phyloP scores from a whole-genome alignment of 1,140 invertebrate genomes.

The Lepidurus couesii region DNA sequence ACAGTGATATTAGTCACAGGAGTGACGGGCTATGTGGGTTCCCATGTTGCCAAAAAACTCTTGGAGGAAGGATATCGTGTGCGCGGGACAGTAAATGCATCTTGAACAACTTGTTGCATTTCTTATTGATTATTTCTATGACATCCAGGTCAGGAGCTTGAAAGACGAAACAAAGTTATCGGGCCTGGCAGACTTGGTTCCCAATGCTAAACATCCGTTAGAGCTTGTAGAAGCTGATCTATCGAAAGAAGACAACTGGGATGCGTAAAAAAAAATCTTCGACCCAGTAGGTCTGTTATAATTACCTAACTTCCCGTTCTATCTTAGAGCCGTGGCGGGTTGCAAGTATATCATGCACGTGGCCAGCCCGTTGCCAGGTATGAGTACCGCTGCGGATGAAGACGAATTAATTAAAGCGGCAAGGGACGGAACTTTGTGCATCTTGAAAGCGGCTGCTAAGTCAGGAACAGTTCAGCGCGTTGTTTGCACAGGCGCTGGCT shows the following conservation, averaged over 20 bases:
- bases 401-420: not conserved
- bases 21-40: not conserved
- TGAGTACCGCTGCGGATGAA: not conserved
- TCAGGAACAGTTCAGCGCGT: not conserved
- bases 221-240: not conserved
- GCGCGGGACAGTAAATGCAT: not conserved
- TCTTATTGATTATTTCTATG: not conserved
- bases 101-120: not conserved
- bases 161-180: not conserved
- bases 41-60: not conserved
- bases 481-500: conserved; percentile 1
- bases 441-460: conserved; percentile 1
- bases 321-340: not conserved
- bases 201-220: not conserved
- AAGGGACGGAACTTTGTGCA: conserved; percentile 12
- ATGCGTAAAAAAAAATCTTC: not conserved
- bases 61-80: conserved; percentile 9
- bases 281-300: not conserved
- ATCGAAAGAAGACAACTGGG: not conserved
- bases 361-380: not conserved
- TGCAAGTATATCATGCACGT: not conserved
- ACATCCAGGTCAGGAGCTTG: not conserved
- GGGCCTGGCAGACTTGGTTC: not conserved
- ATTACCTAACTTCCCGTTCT: not conserved
- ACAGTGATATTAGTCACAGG: not conserved